phyloP scores from a whole-genome alignment of 2,888 invertebrate species.

The Byasa hedistus region DNA sequence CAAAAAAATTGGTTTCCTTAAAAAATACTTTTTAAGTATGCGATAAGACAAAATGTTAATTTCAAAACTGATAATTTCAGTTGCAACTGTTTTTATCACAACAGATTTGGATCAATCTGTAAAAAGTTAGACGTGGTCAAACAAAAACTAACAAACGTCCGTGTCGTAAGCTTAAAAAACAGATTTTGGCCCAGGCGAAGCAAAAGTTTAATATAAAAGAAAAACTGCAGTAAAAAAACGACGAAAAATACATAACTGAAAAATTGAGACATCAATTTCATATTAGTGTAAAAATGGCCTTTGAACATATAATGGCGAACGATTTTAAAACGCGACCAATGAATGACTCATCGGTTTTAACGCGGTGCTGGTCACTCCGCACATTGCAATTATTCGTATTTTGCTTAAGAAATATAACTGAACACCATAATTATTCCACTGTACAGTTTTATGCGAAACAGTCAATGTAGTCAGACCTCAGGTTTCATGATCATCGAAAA shows the following conservation, averaged over 20 bases:
- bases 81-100: too few relatives aligned
- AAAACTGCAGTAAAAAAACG: background rate
- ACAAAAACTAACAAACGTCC: too few relatives aligned
- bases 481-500: constrained; percentile 21
- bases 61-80: too few relatives aligned
- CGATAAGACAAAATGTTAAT: too few relatives aligned
- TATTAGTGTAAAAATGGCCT: constrained; percentile 13
- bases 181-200: background rate
- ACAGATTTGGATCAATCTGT: too few relatives aligned
- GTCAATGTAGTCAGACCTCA: constrained; percentile 22
- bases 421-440: constrained; percentile 39
- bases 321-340: constrained; percentile 70
- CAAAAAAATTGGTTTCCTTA: too few relatives aligned
- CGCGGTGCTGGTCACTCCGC: constrained; percentile 57
- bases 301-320: constrained; percentile 52
- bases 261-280: background rate
- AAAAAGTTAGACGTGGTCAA: too few relatives aligned
- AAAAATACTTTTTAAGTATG: too few relatives aligned
- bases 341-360: constrained; percentile 77
- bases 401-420: constrained; percentile 42
- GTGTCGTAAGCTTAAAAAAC: background rate
- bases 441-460: constrained; percentile 28
- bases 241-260: background rate
- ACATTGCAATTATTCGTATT: constrained; percentile 50
- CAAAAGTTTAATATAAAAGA: background rate